These are phyloP conservation scores for Podocnemis expansa DNA, from an alignment of 2,113 vertebrate genomes.

Conservation along the genomic window DNA sequence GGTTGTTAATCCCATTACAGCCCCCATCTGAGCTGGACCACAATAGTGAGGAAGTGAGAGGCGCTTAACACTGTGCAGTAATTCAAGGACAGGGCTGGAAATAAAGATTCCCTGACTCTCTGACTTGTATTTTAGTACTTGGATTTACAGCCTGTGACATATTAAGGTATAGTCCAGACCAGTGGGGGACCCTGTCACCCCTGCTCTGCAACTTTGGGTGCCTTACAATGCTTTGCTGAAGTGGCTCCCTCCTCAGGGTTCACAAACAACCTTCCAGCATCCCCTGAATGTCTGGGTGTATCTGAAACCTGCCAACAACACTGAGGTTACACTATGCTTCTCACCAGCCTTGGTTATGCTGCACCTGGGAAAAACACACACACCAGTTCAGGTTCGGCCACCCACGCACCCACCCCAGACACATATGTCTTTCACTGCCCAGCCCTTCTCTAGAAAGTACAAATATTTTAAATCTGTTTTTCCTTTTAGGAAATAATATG, in stretches of 20 bases:
- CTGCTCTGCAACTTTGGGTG: not conserved
- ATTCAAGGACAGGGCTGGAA: not conserved
- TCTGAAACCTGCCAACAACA: not conserved
- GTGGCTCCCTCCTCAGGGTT: not conserved
- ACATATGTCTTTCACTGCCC: too few species aligned
- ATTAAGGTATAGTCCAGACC: not conserved
- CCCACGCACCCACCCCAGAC: too few species aligned
- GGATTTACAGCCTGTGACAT: not conserved
- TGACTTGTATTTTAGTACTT: not conserved
- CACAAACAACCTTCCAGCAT: not conserved
- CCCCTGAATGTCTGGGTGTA: not conserved
- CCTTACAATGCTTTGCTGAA: not conserved
- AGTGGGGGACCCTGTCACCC: not conserved
- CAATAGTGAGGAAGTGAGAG: not conserved
- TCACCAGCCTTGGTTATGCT: not conserved
- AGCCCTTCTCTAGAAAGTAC: not conserved
- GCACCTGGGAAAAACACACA: not conserved
- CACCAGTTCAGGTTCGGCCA: not conserved
- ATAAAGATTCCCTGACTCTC: not conserved
- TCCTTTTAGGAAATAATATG: not conserved
- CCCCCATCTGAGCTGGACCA: not conserved
- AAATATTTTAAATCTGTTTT: not conserved
- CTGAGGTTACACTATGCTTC: not conserved
- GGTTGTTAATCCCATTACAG: not conserved
- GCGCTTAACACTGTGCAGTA: not conserved